phyloP scores from a whole-genome alignment of 2,888 invertebrate genomes.

The Campoplex nolae region DNA sequence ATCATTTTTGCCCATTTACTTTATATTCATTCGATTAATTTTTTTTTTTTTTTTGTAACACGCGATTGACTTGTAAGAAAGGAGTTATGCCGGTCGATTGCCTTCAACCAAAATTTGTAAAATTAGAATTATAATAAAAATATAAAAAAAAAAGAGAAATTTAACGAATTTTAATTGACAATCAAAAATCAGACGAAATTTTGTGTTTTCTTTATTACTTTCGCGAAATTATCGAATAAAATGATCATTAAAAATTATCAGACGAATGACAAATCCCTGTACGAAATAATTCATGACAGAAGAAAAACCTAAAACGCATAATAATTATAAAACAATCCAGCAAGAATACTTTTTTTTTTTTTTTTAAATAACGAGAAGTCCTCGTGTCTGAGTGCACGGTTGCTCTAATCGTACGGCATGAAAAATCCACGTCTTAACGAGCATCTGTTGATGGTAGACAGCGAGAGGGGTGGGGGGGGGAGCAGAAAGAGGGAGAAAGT shows the following conservation, averaged over 20 bases:
- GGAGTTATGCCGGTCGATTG: not conserved
- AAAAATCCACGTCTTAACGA: slow-evolving; percentile 60
- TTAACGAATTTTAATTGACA: not conserved
- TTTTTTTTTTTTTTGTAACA: not conserved
- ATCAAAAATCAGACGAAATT: not conserved
- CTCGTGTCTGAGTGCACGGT: not conserved
- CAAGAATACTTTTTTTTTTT: not conserved
- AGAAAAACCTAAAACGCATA: not conserved
- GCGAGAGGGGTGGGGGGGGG: not conserved
- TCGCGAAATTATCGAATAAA: not conserved
- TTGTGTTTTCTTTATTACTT: not conserved
- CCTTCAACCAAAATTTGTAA: not conserved
- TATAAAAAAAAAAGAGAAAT: not conserved
- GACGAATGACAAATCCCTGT: not conserved
- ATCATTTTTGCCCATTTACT: slow-evolving; percentile 7
- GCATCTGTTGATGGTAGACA: not conserved
- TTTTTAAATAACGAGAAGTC: not conserved
- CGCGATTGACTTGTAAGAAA: not conserved
- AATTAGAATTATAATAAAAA: not conserved
- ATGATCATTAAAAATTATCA: slow-evolving; percentile 15
- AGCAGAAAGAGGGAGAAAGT: not conserved
- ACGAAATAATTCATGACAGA: not conserved
- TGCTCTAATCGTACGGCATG: slow-evolving; percentile 39
- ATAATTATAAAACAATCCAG: not conserved
- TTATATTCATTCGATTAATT: slow-evolving; percentile 7